A percentile compares a stretch with the other conserved stretches of the same genome.
These are phyloP conservation scores for Fringilla coelebs DNA, from an alignment of 2,797 vertebrate species.

Conservation along the genomic window DNA sequence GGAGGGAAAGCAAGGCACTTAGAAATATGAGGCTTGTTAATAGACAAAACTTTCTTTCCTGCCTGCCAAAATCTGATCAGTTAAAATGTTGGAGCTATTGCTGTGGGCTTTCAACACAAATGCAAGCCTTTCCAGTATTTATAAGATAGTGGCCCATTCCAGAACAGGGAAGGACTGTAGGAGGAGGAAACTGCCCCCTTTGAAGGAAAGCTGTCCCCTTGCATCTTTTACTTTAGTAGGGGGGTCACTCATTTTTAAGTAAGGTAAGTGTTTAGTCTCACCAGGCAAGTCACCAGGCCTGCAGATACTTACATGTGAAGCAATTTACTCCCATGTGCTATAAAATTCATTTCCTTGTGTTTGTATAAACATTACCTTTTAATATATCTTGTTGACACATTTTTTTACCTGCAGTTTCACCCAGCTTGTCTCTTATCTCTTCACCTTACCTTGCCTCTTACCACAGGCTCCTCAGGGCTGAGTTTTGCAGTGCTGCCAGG, in stretches of 20 bases:
- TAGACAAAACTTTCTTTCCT: neutral
- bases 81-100: neutral
- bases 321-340: neutral
- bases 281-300: neutral
- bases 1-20: neutral
- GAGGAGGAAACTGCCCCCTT: neutral
- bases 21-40: constrained; percentile 1
- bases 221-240: neutral
- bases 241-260: no score
- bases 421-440: neutral
- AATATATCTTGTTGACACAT: neutral
- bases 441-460: no score
- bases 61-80: neutral
- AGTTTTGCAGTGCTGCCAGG: neutral
- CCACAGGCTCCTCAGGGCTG: neutral
- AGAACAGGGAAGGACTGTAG: neutral
- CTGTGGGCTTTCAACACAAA: neutral
- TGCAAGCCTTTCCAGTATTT: neutral
- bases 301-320: neutral
- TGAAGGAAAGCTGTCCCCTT: neutral
- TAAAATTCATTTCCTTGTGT: neutral
- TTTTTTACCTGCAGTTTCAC: neutral
- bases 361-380: neutral
- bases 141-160: neutral
- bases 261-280: neutral